Conservation (phyloP, 2,113 vertebrate species). For the Microtus oregoni region DNA sequence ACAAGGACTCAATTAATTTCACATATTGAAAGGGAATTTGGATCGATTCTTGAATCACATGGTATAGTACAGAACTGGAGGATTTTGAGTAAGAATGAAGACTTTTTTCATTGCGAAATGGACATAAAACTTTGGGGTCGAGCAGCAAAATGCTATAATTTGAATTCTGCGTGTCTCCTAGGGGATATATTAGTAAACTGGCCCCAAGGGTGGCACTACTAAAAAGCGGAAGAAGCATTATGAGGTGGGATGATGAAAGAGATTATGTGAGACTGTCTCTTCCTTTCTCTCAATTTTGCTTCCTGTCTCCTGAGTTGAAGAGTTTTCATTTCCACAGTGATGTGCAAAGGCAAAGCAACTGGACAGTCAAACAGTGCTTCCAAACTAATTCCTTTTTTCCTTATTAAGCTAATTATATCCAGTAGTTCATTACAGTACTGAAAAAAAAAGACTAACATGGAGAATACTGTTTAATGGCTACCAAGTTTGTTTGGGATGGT, state of each 20-base stretch:
- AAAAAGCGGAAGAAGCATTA: background rate
- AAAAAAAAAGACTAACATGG: background rate
- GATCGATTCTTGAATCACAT: background rate
- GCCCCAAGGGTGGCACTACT: background rate
- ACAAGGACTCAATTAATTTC: background rate
- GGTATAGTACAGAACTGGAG: background rate
- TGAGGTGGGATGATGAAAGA: background rate
- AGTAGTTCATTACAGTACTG: background rate
- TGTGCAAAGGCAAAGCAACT: background rate
- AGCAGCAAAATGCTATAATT: background rate
- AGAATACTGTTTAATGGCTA: background rate
- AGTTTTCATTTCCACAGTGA: too few species aligned
- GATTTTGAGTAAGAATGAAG: background rate
- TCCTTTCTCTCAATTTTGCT: background rate
- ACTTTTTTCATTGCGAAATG: background rate
- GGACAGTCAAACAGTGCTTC: too few species aligned
- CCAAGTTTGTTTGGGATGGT: background rate
- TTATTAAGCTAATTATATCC: background rate
- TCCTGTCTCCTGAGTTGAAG: background rate
- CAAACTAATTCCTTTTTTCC: background rate
- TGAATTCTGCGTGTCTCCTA: background rate
- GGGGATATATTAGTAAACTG: background rate
- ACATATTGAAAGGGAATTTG: background rate
- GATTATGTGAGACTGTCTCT: background rate
- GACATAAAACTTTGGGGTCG: background rate